phyloP scores from a whole-genome alignment of 2,113 vertebrate genomes.

The Neoarius graeffei region DNA sequence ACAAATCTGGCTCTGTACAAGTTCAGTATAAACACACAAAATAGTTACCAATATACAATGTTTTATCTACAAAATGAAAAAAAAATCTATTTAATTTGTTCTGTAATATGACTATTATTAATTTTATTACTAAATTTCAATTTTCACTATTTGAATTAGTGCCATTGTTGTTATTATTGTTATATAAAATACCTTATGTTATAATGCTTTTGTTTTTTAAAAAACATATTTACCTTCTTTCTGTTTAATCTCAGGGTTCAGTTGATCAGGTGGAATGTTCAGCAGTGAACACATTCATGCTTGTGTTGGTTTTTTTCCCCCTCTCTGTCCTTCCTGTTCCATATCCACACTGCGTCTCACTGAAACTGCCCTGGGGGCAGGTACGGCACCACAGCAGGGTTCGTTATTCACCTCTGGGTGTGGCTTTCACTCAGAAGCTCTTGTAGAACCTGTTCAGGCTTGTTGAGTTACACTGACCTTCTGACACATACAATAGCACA shows the following conservation, averaged over 20 bases:
- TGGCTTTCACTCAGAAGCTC: neutral
- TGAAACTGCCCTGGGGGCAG: neutral
- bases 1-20: no score
- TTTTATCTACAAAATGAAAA: no score
- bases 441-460: slow-evolving; percentile 26
- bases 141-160: no score
- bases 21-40: no score
- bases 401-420: neutral
- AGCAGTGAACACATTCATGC: neutral
- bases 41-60: no score
- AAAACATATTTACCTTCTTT: neutral
- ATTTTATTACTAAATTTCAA: no score
- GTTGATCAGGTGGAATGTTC: neutral
- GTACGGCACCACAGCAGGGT: neutral
- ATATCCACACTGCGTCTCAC: neutral
- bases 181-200: no score
- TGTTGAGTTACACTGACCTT: slow-evolving; percentile 31
- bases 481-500: neutral
- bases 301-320: neutral
- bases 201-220: no score
- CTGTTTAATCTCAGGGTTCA: neutral
- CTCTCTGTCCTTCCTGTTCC: neutral
- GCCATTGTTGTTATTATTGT: no score
- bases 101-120: no score
- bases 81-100: no score